Evolutionary conservation across 2,797 vertebrate species (phyloP), one percentile per base, ranked within the genome.

Genomic region (Loris lydekkerianus): DNA sequence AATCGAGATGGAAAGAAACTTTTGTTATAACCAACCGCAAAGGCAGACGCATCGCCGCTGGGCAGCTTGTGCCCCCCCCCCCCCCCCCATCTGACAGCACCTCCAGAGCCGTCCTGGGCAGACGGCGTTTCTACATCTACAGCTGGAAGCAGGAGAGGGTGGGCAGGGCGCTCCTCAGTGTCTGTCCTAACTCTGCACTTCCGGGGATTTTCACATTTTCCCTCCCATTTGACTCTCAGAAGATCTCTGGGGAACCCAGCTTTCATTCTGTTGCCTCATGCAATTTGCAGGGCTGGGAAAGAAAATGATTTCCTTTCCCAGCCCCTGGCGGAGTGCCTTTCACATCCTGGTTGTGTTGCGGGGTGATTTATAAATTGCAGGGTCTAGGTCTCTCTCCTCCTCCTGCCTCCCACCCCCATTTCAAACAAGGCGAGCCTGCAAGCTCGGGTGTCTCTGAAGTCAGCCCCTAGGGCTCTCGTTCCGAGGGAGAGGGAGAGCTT

Each of bases 261-360:
- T 87, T 95, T 93, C 86, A 37, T 93, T 89, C 82, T 92, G 6
- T 93, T 83, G 75, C 78, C 89, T 93, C 83, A 70, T 10, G 1
- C 72, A 72, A 85, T 82, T 96, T 95, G 84, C 81, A 85, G 77
- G 72, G n/a, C 86, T 60, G 15, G 65, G 76, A 88, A 91, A 73
- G 91, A 95, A 94, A 97, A 80, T 89, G 17, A 77, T 89, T 95
- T 95, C 82, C 93, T 92, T 92, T 90, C 92, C 49, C 69, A 77
- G 21, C 2, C 67, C 53, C 88, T 95, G 93, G 96, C 93, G 18
- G 17, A 73, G 27, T 58, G 87, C 87, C 53, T 91, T 70, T 78
- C 58, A 49, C 49, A 58, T n/a, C 81, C 60, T 1, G 2, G 67
- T 77, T 85, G 13, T 89, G 89, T 61, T 70, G 31, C 15, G 27